Base-by-base conservation (phyloP, 2,113 vertebrate species). In the Scortum barcoo region DNA sequence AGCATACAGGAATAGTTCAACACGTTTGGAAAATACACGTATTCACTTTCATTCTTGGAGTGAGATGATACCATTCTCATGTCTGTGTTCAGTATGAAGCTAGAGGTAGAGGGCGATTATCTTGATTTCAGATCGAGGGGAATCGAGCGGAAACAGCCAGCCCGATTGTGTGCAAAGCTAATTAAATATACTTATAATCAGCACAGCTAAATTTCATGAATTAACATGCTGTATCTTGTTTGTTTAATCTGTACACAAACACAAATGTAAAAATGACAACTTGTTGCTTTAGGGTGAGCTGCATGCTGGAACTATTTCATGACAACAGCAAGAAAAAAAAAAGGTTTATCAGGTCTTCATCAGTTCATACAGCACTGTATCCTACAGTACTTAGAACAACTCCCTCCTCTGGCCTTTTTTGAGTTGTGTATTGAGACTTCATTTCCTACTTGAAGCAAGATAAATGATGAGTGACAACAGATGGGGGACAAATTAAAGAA, bases 61-160 rank as follows among this genome's bases (percentile, higher is more conserved):
- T 33, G 20, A 19, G 17, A 50, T 30, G 3, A n/a, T 1, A 26
- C 11, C 46, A 13, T 17, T 22, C 48, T 38, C 7, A 6, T 17
- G 9, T 53, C 12, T 17, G 48, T 28, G 17, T 24, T 66, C n/a
- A 46, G 22, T 20, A 14, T 36, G 60, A 57, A 28, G 40, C 36
- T 38, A 1, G 4, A 56, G 50, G 7, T 17, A 19, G 3, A 36
- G 20, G 38, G 40, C 0, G 3, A 28, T 72, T 48, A 70, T 9
- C 63, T 57, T 66, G n/a, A 54, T 67, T 74, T 74, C n/a, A 63
- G 61, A 42, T 60, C 38, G 40, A 48, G 67, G 44, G 36, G 38
- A 65, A 42, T 60, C 38, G 40, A 48, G 67, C 36, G 36, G 38
- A 65, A 67, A 56, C 38, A 13, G 74, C 16, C 9, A 72, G 48